phyloP scores from a whole-genome alignment of 2,888 invertebrate species.

The Folsomia manolachei region DNA sequence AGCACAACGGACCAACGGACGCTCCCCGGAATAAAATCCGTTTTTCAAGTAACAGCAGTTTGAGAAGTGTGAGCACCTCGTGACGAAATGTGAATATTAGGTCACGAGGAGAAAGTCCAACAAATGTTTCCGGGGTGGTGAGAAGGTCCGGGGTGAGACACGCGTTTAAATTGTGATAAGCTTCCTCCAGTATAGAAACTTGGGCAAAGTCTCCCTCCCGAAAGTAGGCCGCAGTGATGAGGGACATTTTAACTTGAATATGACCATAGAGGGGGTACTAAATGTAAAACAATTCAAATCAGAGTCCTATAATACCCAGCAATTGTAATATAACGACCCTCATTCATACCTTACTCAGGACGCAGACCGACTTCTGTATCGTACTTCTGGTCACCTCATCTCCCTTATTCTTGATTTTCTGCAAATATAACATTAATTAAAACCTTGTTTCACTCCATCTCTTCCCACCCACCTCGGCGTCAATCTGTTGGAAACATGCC shows the following conservation, averaged over 20 bases:
- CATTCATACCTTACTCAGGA: conserved; percentile 85
- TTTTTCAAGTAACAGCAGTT: conserved; percentile 82
- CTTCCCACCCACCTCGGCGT: conserved; percentile 69
- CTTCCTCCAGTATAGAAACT: conserved; percentile 82
- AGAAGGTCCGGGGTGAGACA: conserved; percentile 64
- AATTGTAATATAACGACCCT: too few relatives aligned
- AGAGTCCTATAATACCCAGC: too few relatives aligned
- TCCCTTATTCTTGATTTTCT: conserved; percentile 87
- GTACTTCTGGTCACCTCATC: conserved; percentile 95
- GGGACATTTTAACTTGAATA: conserved; percentile 83
- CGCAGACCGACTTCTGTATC: conserved; percentile 97
- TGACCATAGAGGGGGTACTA: conserved; percentile 89
- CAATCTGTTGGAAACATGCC: conserved; percentile 96
- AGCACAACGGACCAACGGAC: conserved; percentile 85
- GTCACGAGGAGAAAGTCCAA: conserved; percentile 75
- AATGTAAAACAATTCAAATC: too few relatives aligned
- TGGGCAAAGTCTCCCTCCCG: conserved; percentile 90
- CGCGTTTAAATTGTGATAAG: conserved; percentile 84
- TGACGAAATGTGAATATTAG: conserved; percentile 83
- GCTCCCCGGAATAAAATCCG: conserved; percentile 88
- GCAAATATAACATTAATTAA: conserved; percentile 25
- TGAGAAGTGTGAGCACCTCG: conserved; percentile 87
- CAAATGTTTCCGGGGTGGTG: conserved; percentile 63
- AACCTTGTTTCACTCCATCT: neutral
- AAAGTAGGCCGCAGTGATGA: conserved; percentile 96